phyloP scores from a whole-genome alignment of 2,113 vertebrate species.

The Sarotherodon lohbergeri region DNA sequence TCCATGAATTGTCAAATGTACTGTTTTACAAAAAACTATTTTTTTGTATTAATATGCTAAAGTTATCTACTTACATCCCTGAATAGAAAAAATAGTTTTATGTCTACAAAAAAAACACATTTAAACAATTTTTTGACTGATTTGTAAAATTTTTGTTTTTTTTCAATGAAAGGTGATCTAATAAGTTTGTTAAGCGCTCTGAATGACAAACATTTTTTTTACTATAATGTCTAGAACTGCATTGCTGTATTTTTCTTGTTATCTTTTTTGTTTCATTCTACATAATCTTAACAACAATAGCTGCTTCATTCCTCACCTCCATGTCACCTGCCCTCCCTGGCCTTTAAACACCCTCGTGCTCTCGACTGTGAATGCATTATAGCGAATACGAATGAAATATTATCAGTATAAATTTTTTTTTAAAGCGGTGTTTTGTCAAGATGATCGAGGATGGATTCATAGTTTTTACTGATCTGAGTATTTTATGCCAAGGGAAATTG shows the following conservation, averaged over 20 bases:
- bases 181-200: neutral
- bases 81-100: neutral
- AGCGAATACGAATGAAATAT: neutral
- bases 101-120: accelerated
- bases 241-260: neutral
- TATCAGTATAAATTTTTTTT: neutral
- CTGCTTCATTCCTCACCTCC: neutral
- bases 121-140: neutral
- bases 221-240: neutral
- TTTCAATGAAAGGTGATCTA: neutral
- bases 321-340: neutral
- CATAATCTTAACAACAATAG: neutral
- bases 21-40: neutral
- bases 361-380: neutral
- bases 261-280: neutral
- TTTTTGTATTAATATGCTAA: neutral
- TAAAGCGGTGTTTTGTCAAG: neutral
- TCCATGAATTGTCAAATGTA: neutral
- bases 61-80: neutral
- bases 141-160: neutral
- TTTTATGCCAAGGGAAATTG: neutral
- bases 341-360: neutral
- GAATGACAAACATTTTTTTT: neutral
- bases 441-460: neutral
- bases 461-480: neutral